Conservation (phyloP, 2,888 invertebrate genomes). For the Pemphredon lugubris region DNA sequence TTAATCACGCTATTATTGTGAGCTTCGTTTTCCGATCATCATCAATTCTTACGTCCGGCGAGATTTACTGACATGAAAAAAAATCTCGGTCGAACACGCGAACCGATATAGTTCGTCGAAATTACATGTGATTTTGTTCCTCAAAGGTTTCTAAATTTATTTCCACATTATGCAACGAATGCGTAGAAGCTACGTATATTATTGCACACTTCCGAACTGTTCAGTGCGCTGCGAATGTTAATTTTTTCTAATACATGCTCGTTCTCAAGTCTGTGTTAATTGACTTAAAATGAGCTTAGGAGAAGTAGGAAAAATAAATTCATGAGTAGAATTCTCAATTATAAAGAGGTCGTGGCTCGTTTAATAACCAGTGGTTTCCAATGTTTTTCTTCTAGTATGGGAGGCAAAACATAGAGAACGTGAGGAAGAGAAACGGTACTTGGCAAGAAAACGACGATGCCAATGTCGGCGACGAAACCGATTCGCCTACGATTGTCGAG, state of each 20-base stretch:
- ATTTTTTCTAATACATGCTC: no score
- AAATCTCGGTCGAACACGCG: no score
- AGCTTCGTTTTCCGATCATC: not conserved
- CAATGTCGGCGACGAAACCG: slow-evolving; percentile 81
- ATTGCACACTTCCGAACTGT: not conserved
- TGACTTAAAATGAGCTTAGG: no score
- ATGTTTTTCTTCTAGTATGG: slow-evolving; percentile 86
- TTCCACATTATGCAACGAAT: not conserved
- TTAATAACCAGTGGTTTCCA: no score
- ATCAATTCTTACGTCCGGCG: no score
- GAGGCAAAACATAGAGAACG: slow-evolving; percentile 84
- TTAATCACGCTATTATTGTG: not conserved
- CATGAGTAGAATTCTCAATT: no score
- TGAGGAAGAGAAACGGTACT: slow-evolving; percentile 81
- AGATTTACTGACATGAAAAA: no score
- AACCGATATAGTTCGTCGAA: not conserved
- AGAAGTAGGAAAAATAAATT: no score
- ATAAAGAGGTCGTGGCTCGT: no score
- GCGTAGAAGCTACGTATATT: not conserved
- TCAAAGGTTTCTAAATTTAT: not conserved
- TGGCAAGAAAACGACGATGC: slow-evolving; percentile 83
- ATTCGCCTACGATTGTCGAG: slow-evolving; percentile 68
- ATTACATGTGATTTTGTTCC: not conserved
- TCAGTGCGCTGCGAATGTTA: no score
- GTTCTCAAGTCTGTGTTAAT: no score